Evolutionary conservation across 1,140 invertebrate species (phyloP).

Genomic region (Drosophila leontia): DNA sequence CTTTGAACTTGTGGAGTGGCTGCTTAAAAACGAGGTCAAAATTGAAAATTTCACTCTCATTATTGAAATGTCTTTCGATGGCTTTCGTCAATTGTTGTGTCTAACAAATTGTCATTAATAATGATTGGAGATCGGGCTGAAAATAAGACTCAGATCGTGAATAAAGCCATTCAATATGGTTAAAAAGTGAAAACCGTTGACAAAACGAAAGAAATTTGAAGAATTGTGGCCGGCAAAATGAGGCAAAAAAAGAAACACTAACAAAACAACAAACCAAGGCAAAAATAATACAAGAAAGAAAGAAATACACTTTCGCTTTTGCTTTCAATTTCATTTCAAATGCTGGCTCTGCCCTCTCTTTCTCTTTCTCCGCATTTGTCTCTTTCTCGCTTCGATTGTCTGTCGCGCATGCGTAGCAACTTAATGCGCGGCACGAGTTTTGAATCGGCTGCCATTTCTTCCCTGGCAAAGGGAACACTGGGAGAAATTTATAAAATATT

Average conservation of each 20-base stretch:
- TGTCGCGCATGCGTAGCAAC: slow-evolving; percentile 61
- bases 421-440: slow-evolving; percentile 58
- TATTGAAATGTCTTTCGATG: slow-evolving; percentile 39
- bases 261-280: slow-evolving; percentile 6
- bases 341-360: slow-evolving; percentile 29
- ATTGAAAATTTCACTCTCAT: slow-evolving; percentile 64
- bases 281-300: slow-evolving; percentile 41
- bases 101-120: slow-evolving; percentile 56
- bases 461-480: not conserved
- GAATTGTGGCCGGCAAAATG: slow-evolving; percentile 54
- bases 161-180: slow-evolving; percentile 30
- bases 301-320: slow-evolving; percentile 78
- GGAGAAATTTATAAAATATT: not conserved
- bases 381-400: slow-evolving; percentile 28
- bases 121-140: not conserved
- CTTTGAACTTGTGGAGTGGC: slow-evolving; percentile 35
- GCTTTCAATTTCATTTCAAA: slow-evolving; percentile 81
- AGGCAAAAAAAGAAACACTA: slow-evolving; percentile 1
- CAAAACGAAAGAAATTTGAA: slow-evolving; percentile 73
- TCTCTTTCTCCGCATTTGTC: slow-evolving; percentile 18
- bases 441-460: not conserved
- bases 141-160: slow-evolving; percentile 11
- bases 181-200: slow-evolving; percentile 71
- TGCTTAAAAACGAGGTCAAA: slow-evolving; percentile 34
- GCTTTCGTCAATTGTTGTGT: slow-evolving; percentile 53